Evolutionary conservation across 2,113 vertebrate species (phyloP).

Genomic region (Lagopus muta): DNA sequence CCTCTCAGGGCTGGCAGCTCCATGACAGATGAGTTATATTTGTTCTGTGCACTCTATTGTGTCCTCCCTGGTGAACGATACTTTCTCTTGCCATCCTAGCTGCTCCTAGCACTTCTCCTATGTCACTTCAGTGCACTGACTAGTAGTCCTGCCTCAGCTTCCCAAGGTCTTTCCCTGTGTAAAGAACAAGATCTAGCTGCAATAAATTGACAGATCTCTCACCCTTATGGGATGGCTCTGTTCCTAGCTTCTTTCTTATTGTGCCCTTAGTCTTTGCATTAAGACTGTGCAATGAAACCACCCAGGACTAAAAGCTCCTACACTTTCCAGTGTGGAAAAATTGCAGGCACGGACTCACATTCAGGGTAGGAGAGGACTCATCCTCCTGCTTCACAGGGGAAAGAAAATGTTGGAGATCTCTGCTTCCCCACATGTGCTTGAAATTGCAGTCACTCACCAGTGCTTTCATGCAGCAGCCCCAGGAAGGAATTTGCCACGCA

Average conservation of each 20-base stretch:
- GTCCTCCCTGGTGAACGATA: not conserved
- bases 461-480: not conserved
- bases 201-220: not conserved
- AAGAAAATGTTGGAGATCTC: not conserved
- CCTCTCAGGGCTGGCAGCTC: not conserved
- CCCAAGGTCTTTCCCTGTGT: not conserved
- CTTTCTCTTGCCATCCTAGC: not conserved
- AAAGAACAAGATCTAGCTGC: not conserved
- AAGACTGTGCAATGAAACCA: not conserved
- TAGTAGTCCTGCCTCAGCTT: not conserved
- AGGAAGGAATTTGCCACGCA: not conserved
- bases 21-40: fast-evolving
- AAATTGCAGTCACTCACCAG: not conserved
- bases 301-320: not conserved
- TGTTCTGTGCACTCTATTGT: not conserved
- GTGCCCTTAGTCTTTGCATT: not conserved
- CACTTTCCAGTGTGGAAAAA: not conserved
- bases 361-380: not conserved
- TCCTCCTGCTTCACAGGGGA: fast-evolving
- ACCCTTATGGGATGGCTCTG: not conserved
- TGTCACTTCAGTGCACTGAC: not conserved
- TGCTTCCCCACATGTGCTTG: not conserved
- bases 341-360: not conserved
- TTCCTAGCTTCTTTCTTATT: slow-evolving; percentile 19
- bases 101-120: not conserved